phyloP scores from a whole-genome alignment of 2,888 invertebrate genomes.

The Tenthredo amoena region DNA sequence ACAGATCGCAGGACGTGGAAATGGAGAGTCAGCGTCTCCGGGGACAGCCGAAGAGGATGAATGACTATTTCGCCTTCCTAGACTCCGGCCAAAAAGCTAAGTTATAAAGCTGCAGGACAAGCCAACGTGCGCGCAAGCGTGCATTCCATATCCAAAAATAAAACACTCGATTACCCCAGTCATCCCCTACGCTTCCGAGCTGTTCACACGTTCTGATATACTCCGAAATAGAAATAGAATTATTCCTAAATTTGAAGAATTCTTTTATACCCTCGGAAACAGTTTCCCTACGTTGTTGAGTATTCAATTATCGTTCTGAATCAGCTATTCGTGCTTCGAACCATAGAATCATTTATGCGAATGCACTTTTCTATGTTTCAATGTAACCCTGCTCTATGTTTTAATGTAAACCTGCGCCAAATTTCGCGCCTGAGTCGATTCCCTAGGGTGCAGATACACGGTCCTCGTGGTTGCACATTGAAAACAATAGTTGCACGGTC shows the following conservation, averaged over 20 bases:
- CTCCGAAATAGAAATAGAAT: constrained; percentile 25
- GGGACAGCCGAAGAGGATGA: constrained; percentile 15
- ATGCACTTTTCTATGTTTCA: constrained; percentile 18
- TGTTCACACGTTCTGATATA: constrained; percentile 8
- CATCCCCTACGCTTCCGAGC: constrained; percentile 16
- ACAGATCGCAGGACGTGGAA: neutral
- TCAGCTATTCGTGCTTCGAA: neutral
- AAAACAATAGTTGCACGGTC: constrained; percentile 1
- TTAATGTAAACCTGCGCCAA: neutral
- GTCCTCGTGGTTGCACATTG: neutral
- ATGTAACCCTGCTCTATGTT: neutral
- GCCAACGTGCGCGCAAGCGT: neutral
- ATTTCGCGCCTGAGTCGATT: neutral
- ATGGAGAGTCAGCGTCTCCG: constrained; percentile 37
- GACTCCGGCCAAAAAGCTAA: neutral
- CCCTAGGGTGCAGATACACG: constrained; percentile 4
- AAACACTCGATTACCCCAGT: constrained; percentile 28
- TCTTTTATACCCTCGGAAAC: neutral
- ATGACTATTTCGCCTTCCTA: constrained; percentile 27
- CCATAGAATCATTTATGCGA: neutral
- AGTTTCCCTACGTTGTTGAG: neutral
- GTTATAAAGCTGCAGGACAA: constrained; percentile 1
- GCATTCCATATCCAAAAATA: constrained; percentile 34
- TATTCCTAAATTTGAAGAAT: neutral
- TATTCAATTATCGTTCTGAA: neutral